These are phyloP conservation scores for Sebastes cheni DNA, from an alignment of 2,797 vertebrate genomes.

Conservation along the genomic window DNA sequence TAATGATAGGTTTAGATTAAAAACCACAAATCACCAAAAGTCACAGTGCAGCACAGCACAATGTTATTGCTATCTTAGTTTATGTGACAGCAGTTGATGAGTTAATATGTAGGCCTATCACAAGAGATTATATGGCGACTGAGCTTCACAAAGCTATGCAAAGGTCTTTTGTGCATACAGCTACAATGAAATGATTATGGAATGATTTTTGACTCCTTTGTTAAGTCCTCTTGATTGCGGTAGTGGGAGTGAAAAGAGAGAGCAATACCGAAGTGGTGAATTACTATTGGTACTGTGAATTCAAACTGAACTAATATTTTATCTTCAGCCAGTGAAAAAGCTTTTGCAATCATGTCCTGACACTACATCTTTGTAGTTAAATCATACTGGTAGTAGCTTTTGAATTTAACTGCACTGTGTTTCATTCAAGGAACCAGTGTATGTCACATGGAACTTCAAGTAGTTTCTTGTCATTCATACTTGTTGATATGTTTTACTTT, in stretches of 20 bases:
- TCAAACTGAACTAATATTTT: slow-evolving; percentile 16
- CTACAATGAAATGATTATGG: slow-evolving; percentile 33
- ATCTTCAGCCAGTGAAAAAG: not conserved
- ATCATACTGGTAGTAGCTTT: not conserved
- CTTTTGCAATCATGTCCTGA: not conserved
- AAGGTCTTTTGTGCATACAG: slow-evolving; percentile 31
- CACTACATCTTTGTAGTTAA: not conserved
- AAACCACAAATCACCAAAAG: not conserved
- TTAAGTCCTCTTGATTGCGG: slow-evolving; percentile 23
- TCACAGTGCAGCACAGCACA: not conserved
- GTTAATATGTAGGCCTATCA: slow-evolving; percentile 42
- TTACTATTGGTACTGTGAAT: slow-evolving; percentile 5
- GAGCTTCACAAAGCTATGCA: slow-evolving; percentile 24
- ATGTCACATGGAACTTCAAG: not conserved
- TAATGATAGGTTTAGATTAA: not conserved
- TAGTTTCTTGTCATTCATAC: not conserved
- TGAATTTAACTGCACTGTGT: not conserved
- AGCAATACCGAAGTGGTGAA: slow-evolving; percentile 7
- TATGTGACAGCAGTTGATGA: slow-evolving; percentile 12
- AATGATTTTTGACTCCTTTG: slow-evolving; percentile 37
- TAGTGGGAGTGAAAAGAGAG: slow-evolving; percentile 20
- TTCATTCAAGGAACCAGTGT: not conserved
- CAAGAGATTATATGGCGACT: slow-evolving; percentile 6
- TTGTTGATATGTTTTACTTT: not conserved
- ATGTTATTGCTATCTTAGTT: not conserved